phyloP scores from a whole-genome alignment of 2,113 vertebrate genomes.

The Ceratotherium simum region DNA sequence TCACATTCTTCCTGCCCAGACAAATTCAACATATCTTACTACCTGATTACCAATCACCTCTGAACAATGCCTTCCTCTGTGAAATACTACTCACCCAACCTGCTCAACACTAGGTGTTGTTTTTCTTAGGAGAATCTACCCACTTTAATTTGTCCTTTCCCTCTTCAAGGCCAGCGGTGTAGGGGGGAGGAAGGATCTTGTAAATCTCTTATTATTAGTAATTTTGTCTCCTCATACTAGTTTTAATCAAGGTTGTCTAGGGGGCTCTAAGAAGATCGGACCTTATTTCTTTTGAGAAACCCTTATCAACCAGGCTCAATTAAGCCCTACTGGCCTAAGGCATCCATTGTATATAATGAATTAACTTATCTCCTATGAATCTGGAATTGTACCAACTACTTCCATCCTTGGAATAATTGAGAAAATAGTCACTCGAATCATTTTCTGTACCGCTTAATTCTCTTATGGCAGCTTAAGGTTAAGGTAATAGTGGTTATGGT shows the following conservation, averaged over 20 bases:
- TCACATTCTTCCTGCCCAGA: neutral
- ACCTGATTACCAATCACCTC: neutral
- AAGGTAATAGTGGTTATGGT: too few species aligned
- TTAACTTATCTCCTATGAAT: neutral
- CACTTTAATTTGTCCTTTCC: neutral
- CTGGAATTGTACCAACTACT: neutral
- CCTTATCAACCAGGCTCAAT: neutral
- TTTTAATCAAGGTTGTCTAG: neutral
- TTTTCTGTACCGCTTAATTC: neutral
- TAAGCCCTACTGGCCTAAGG: neutral
- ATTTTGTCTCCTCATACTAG: neutral
- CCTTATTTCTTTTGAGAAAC: neutral
- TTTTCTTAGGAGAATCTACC: neutral
- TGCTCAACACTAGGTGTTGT: neutral
- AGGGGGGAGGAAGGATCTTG: accelerated
- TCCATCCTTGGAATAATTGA: neutral
- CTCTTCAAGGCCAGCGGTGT: neutral
- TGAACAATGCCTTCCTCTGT: neutral
- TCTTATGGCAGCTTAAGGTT: neutral
- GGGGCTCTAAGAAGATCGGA: neutral
- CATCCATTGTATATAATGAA: neutral
- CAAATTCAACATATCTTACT: neutral
- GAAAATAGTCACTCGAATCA: neutral
- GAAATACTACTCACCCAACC: neutral
- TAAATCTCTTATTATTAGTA: neutral